Evolutionary conservation across 2,797 vertebrate species (phyloP).

Genomic region (Centropyge bicolor): DNA sequence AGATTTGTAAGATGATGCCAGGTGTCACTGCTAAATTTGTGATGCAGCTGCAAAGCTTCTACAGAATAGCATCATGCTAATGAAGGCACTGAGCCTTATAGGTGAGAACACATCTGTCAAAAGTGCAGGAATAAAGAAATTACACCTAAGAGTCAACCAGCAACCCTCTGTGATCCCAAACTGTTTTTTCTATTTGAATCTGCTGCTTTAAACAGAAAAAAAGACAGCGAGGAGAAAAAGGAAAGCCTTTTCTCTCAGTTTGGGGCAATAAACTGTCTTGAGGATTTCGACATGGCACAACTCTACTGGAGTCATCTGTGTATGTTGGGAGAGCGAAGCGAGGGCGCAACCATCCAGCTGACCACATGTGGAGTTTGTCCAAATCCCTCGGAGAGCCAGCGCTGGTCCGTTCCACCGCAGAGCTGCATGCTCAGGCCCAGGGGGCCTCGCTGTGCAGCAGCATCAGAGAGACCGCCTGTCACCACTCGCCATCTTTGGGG

Average conservation of each 20-base stretch:
- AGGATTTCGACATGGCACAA: conserved; percentile 50
- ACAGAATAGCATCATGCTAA: background rate
- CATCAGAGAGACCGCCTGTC: conserved; percentile 73
- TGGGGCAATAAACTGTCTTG: conserved; percentile 30
- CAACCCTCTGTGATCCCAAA: background rate
- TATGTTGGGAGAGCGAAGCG: conserved; percentile 62
- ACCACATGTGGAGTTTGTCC: conserved; percentile 74
- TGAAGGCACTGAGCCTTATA: background rate
- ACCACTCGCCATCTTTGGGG: conserved; percentile 53
- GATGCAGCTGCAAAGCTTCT: background rate
- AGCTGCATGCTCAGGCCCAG: conserved; percentile 70
- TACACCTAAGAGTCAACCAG: background rate
- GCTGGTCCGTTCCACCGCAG: conserved; percentile 71
- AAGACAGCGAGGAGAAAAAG: conserved; percentile 2
- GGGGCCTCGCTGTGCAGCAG: conserved; percentile 62
- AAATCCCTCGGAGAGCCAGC: conserved; percentile 63
- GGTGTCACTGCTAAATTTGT: background rate
- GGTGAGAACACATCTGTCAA: conserved; percentile 1
- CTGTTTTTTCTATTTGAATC: conserved; percentile 3
- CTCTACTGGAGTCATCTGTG: conserved; percentile 63
- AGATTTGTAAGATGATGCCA: background rate
- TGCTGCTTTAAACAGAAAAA: background rate
- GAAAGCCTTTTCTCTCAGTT: conserved; percentile 23
- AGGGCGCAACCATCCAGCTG: conserved; percentile 75
- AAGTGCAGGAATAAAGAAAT: conserved; percentile 3